Conservation (phyloP, 2,888 invertebrate species). For the Plagodis dolabraria region DNA sequence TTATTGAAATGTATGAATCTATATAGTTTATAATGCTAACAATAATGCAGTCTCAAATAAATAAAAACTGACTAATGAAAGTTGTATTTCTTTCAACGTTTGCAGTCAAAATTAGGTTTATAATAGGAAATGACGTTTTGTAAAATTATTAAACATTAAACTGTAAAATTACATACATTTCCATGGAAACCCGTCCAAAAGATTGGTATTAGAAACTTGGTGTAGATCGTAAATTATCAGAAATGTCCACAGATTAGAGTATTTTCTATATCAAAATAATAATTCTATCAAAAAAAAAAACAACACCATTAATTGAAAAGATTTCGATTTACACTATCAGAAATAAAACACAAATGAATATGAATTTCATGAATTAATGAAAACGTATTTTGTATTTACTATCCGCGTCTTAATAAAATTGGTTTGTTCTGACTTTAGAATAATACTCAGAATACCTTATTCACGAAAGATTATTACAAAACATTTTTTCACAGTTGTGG, state of each 20-base stretch:
- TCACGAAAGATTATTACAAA: too few species aligned
- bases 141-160: background rate
- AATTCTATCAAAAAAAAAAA: constrained; percentile 18
- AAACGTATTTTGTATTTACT: too few species aligned
- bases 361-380: too few species aligned
- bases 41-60: too few species aligned
- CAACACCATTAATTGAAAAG: constrained; percentile 16
- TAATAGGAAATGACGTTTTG: background rate
- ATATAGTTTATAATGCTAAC: constrained; percentile 1
- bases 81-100: too few species aligned
- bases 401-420: too few species aligned
- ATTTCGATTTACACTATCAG: constrained; percentile 15
- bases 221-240: constrained; percentile 37
- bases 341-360: background rate
- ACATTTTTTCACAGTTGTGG: too few species aligned
- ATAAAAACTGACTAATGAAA: too few species aligned
- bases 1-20: constrained; percentile 25
- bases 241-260: constrained; percentile 38
- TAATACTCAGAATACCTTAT: too few species aligned
- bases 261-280: constrained; percentile 25
- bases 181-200: constrained; percentile 33
- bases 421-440: too few species aligned
- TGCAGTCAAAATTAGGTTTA: too few species aligned
- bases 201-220: constrained; percentile 41
- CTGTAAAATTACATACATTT: constrained; percentile 42